Evolutionary conservation across 2,797 vertebrate genomes (phyloP).

Genomic region (Phylloscopus collybita): DNA sequence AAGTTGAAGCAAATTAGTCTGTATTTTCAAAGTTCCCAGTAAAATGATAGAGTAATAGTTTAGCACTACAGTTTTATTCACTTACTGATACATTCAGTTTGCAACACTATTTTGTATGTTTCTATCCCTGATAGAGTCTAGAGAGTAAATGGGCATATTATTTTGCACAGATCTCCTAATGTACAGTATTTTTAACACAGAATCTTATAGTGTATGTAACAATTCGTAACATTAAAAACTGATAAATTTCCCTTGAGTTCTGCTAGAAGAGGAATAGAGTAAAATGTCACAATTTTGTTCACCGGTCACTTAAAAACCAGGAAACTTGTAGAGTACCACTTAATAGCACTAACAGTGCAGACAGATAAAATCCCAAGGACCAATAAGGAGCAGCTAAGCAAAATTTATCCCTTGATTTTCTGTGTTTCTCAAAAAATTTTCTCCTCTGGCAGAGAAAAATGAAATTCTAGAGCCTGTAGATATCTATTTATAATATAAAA

Average conservation of each 20-base stretch:
- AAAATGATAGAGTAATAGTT: conserved; percentile 60
- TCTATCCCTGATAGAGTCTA: conserved; percentile 64
- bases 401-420: conserved; percentile 39
- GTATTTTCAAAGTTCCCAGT: conserved; percentile 66
- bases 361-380: conserved; percentile 34
- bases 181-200: conserved; percentile 74
- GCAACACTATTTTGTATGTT: conserved; percentile 73
- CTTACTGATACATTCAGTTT: conserved; percentile 64
- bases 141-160: conserved; percentile 61
- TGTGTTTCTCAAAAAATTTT: conserved; percentile 39
- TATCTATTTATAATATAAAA: conserved; percentile 76
- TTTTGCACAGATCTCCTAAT: conserved; percentile 74
- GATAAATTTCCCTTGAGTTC: conserved; percentile 44
- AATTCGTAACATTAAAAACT: conserved; percentile 19
- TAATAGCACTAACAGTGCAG: conserved; percentile 35
- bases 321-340: background rate
- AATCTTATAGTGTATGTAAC: conserved; percentile 55
- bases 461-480: conserved; percentile 73
- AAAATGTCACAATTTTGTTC: background rate
- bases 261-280: conserved; percentile 16
- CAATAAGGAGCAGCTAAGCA: conserved; percentile 52
- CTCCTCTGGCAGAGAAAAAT: conserved; percentile 56
- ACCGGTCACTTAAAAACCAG: background rate
- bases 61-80: conserved; percentile 74
- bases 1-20: conserved; percentile 51